Base-by-base conservation (phyloP, 2,888 invertebrate species). In the Andrena bucephala region DNA sequence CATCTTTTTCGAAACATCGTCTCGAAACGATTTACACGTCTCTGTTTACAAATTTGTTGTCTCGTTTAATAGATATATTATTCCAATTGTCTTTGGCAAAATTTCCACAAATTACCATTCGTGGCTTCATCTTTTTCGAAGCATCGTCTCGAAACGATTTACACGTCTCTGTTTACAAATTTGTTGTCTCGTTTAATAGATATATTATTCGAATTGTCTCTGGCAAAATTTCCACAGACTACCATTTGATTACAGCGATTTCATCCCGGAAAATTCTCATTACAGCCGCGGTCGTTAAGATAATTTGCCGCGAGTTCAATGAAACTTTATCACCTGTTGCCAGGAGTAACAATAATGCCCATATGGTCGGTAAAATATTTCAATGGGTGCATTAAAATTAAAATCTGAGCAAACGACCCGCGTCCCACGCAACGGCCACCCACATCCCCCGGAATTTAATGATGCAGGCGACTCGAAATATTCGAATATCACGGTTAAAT, bases 341-440 rank as follows among this genome's bases (percentile, higher is more conserved):
- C 66, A 66, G 73, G 29, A 36, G 67, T 73, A 67, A 66, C 42
- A 66, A 57, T 66, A 73, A 52, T 33, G 57, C 29, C 20, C 66
- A 54, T 16, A 29, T 31, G 50, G 59, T 27, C 57, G 0, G 31
- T 67, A 75, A 69, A 75, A 50, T 60, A n/a, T 59, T 69, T 75
- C 59, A 66, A 73, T 73, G 42, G 36, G 3, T 2, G 20, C 20
- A 24, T 66, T 66, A 54, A 73, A 57, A n/a, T 29, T 20, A 31
- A 42, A 73, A 57, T 57, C 42, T 5, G 36, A 13, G 8, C 7
- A 20, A 66, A 66, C 36, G 10, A 13, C 36, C n/a, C 54, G 16
- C 54, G 16, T 66, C 16, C 57, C 66, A 10, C 42, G 54, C 57
- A 57, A 16, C 42, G 8, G 1, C 29, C 27, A 16, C 24, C 8